A percentile compares a stretch with the other conserved stretches of the same genome.
Conservation (phyloP, 2,797 vertebrate species). For the Emydoidea blandingii region DNA sequence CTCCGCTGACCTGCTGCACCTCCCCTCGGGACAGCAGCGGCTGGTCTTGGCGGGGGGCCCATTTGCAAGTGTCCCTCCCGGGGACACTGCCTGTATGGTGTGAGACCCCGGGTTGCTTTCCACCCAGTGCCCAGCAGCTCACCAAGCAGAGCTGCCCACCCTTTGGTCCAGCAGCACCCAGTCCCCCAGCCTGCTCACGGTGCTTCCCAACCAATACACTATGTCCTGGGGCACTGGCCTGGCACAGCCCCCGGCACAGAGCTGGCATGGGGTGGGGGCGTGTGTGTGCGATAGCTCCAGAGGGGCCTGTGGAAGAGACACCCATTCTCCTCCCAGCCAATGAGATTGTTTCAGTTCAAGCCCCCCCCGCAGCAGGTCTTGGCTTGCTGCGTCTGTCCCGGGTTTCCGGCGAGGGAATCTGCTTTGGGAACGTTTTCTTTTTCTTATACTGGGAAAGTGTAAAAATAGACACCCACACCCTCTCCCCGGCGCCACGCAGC, state of each 20-base stretch:
- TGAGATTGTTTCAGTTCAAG: not conserved
- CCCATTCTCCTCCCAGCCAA: not conserved
- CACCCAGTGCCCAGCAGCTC: not conserved
- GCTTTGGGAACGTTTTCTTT: slow-evolving; percentile 35
- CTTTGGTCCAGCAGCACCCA: not conserved
- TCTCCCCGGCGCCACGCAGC: not conserved
- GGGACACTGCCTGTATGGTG: not conserved
- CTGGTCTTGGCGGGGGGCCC: not conserved
- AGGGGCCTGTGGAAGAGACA: not conserved
- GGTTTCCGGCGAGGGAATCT: not conserved
- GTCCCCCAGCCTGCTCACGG: not conserved
- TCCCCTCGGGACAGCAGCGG: not conserved
- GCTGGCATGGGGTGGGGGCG: fast-evolving
- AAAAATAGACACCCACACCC: slow-evolving; percentile 34
- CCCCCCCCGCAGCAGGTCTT: not conserved
- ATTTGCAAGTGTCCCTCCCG: not conserved
- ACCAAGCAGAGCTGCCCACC: not conserved
- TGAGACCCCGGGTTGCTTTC: no score
- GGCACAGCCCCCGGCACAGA: not conserved
- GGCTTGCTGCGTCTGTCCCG: fast-evolving
- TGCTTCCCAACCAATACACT: not conserved
- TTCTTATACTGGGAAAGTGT: not conserved
- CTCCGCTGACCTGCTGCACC: not conserved
- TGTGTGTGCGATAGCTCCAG: no score
- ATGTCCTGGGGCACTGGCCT: not conserved